These are phyloP conservation scores for Tachuris rubrigastra DNA, from an alignment of 2,113 vertebrate species.

Conservation along the genomic window DNA sequence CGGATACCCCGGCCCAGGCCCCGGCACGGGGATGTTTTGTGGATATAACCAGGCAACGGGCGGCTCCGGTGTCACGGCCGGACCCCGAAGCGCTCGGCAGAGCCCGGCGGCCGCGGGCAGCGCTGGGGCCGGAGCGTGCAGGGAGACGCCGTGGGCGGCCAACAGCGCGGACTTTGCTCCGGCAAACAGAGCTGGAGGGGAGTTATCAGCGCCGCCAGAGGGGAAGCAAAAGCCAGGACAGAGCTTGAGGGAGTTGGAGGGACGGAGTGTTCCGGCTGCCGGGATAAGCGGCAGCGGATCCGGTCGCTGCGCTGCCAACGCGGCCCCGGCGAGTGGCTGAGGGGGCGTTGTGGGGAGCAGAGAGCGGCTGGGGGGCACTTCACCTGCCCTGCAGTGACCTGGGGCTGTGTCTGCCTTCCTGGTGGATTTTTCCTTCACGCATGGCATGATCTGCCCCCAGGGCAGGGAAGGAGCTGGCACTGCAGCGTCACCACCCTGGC, in stretches of 20 bases:
- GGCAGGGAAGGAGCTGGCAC: not conserved
- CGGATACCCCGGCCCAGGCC: not conserved
- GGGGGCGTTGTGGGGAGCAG: not conserved
- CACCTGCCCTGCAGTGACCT: not conserved
- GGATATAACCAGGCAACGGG: conserved; percentile 60
- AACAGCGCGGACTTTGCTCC: not conserved
- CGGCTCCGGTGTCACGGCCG: not conserved
- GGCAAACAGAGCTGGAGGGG: not conserved
- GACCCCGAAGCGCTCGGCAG: not conserved
- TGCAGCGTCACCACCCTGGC: not conserved
- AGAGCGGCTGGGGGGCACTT: not conserved
- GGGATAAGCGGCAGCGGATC: not conserved
- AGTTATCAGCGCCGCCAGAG: not conserved
- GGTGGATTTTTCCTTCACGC: not conserved
- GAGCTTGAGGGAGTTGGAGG: not conserved
- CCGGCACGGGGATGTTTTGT: conserved; percentile 49
- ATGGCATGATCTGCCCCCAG: not conserved
- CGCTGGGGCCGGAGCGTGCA: fast-evolving
- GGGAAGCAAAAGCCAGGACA: not conserved
- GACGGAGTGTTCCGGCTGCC: not conserved
- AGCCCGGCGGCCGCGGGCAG: not conserved
- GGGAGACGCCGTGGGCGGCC: fast-evolving
- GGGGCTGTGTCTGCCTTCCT: not conserved
- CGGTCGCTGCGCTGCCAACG: fast-evolving
- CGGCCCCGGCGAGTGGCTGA: fast-evolving